Base-by-base conservation (phyloP, 2,888 invertebrate species). In the Cylloceria caligata region DNA sequence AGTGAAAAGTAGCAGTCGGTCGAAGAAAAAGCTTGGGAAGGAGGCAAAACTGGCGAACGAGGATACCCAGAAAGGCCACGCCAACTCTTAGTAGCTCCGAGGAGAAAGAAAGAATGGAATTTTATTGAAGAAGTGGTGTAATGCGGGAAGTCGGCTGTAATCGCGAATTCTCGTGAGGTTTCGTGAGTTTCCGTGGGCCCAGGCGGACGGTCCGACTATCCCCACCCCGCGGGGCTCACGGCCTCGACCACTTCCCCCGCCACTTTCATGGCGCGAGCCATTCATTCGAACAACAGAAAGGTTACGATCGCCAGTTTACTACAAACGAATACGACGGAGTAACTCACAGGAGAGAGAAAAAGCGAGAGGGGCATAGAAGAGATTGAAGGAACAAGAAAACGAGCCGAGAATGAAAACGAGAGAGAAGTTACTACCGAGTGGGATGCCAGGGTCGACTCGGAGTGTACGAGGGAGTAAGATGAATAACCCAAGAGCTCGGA, bases 101-200 rank as follows among this genome's bases (percentile, higher is more conserved):
- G 36, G 19, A 19, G 36, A n/a, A 39, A 76, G 73, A 84, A 83
- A 84, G 87, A 87, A 87, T 85, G 88, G 87, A 88, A 89, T 89
- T 89, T 88, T 89, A 89, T 89, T 89, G 83, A 88, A 88, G 87
- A 84, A 87, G 87, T 86, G 86, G 84, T 87, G 88, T 88, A 88
- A 88, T 86, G 86, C 87, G 87, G 87, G 86, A 86, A 87, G 87
- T 88, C 84, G 82, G 67, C 2, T 19, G 36, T 13, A 3, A 16
- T 80, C 84, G 84, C 52, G 45, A 19, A 13, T 49, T 30, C 55
- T 78, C 84, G 84, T 67, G 27, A 45, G 67, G 62, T 71, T 72
- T 64, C 64, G 64, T 21, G 64, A 39, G 21, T 42, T 39, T 64
- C 42, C 64, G 64, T 21, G 39, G 36, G 11, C 47, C 45, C 36